Evolutionary conservation across 2,113 vertebrate species (phyloP).

Genomic region (Ardeotis arabs): DNA sequence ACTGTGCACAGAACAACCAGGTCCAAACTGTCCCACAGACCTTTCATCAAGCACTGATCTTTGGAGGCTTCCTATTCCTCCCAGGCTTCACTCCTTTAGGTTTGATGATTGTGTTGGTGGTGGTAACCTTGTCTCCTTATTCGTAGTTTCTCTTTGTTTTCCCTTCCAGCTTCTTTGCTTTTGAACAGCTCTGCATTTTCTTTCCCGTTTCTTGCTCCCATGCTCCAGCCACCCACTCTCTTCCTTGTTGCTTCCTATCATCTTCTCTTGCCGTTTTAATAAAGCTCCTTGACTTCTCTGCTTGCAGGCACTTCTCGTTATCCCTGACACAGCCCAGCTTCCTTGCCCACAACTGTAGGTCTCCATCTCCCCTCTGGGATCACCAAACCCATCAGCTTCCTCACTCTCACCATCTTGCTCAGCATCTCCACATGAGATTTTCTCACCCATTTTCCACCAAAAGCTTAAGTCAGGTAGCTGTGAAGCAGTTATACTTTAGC

Average conservation of each 20-base stretch:
- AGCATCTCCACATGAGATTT: background rate
- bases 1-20: background rate
- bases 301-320: background rate
- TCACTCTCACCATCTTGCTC: background rate
- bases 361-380: background rate
- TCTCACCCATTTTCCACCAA: background rate
- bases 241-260: rapidly evolving
- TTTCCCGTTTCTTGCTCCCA: background rate
- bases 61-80: background rate
- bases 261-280: background rate
- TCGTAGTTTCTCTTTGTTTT: background rate
- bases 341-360: rapidly evolving
- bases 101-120: too few relatives aligned
- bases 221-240: background rate
- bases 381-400: background rate
- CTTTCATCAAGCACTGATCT: background rate
- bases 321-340: background rate
- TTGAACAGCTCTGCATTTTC: background rate
- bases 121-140: background rate
- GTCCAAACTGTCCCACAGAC: background rate
- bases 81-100: background rate
- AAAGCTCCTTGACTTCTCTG: background rate
- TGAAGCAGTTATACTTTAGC: background rate
- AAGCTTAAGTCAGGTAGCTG: background rate
- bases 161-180: background rate